Base-by-base conservation (phyloP, 2,888 invertebrate genomes). In the Hipparchia semele region DNA sequence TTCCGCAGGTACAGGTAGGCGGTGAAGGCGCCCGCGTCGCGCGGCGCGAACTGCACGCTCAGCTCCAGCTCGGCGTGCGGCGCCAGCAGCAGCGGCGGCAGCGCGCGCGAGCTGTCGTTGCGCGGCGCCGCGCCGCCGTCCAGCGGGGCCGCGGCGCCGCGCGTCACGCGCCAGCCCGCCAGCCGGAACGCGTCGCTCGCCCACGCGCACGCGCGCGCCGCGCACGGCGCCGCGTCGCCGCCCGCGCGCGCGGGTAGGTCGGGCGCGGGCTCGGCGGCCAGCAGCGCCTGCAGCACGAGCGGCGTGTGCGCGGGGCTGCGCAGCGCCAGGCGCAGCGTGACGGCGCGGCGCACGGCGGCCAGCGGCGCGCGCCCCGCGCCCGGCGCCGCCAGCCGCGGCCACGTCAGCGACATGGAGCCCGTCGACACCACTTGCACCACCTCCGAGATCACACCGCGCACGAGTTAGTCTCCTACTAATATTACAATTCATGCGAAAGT, bases 231-330 rank as follows among this genome's bases (percentile, higher is more conserved):
- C 54, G 73, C 56, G 39, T 66, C 65, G 23, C 59, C 68, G 59
- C 59, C 68, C 23, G 68, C 67, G 54, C 74, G 76, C 59, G 69
- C 56, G n/a, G 74, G 76, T 74, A 74, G 46, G 84, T 73, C 79
- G 98, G 74, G 65, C 85, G 73, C 79, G 98, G 80, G 74, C 97
- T 90, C 74, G 98, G 87, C 75, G 49, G 86, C 81, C 74, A 97
- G 90, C 74, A 98, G 87, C 75, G 96, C 95, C 86, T 85, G 87
- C 82, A 95, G 95, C 76, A 95, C 95, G 67, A 95, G 94, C 53
- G 98, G 98, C 94, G 98, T 98, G 84, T 95, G 94, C 79, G 97
- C 90, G 70, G 91, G 58, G 95, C 94, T 71, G 94, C 93, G 84
- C 96, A 96, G 58, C 72, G 74, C 59, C 62, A 79, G 69, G 56